A percentile compares a stretch with the other conserved stretches of the same genome.
phyloP scores from a whole-genome alignment of 1,140 invertebrate species.

The Aporrectodea caliginosa region DNA sequence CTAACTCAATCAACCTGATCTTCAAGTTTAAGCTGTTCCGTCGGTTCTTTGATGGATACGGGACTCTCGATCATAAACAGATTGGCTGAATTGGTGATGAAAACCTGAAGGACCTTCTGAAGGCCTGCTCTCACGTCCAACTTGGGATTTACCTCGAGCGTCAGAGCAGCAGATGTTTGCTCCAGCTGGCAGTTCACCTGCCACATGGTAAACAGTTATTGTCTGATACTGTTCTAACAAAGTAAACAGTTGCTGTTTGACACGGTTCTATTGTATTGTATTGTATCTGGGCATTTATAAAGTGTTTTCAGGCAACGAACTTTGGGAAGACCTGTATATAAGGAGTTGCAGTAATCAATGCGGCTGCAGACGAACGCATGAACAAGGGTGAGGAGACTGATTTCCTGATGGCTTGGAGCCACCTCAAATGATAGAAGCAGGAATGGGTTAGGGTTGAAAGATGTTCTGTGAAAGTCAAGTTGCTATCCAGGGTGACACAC shows the following conservation, averaged over 20 bases:
- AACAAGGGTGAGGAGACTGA: no score
- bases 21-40: conserved; percentile 18
- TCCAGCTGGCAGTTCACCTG: background rate
- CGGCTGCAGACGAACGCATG: no score
- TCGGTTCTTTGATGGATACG: background rate
- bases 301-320: no score
- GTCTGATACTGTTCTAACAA: conserved; percentile 1
- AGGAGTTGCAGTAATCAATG: no score
- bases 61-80: conserved; percentile 74
- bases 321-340: no score
- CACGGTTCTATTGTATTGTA: background rate
- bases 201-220: background rate
- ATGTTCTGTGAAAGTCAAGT: no score
- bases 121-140: conserved; percentile 53
- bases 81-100: conserved; percentile 91
- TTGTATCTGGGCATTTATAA: no score
- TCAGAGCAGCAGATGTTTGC: background rate
- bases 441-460: no score
- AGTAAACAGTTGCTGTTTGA: background rate
- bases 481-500: no score
- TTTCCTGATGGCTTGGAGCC: no score
- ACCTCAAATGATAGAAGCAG: no score
- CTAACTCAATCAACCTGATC: background rate
- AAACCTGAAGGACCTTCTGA: conserved; percentile 84
- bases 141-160: conserved; percentile 36